Conservation (phyloP, 2,888 invertebrate species). For the Apotomis betuletana region DNA sequence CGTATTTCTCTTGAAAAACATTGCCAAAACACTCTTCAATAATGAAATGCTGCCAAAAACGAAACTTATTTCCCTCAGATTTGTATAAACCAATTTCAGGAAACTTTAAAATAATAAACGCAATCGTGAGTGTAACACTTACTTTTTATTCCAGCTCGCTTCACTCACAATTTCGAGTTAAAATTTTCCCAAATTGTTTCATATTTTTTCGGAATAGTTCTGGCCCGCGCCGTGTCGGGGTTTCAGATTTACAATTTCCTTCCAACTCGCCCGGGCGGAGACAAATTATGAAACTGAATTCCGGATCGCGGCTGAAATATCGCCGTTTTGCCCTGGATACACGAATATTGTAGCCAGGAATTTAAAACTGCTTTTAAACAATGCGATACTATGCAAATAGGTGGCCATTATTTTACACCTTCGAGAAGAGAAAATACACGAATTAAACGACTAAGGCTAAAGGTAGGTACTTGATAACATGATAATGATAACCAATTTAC, state of each 20-base stretch:
- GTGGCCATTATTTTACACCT: too few relatives aligned
- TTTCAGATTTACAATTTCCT: conserved; percentile 49
- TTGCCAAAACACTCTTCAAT: background rate
- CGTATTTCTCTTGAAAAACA: too few relatives aligned
- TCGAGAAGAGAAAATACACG: too few relatives aligned
- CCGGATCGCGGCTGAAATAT: conserved; percentile 53
- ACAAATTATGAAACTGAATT: conserved; percentile 60
- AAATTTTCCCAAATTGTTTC: conserved; percentile 19
- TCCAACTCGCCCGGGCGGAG: conserved; percentile 49
- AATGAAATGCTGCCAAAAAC: background rate
- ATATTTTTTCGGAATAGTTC: conserved; percentile 35
- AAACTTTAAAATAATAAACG: conserved; percentile 6
- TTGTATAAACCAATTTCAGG: background rate
- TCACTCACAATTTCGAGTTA: conserved; percentile 20
- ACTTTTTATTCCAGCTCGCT: conserved; percentile 10
- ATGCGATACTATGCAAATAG: background rate
- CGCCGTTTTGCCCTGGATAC: conserved; percentile 49
- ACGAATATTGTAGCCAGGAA: conserved; percentile 13
- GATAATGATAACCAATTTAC: too few relatives aligned
- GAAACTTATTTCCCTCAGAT: background rate
- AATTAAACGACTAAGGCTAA: too few relatives aligned
- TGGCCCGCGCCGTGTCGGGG: conserved; percentile 36
- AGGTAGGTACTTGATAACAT: too few relatives aligned
- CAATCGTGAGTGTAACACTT: conserved; percentile 7
- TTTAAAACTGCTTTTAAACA: background rate